Base-by-base conservation (phyloP, 2,888 invertebrate species). In the Eristalinus aeneus region DNA sequence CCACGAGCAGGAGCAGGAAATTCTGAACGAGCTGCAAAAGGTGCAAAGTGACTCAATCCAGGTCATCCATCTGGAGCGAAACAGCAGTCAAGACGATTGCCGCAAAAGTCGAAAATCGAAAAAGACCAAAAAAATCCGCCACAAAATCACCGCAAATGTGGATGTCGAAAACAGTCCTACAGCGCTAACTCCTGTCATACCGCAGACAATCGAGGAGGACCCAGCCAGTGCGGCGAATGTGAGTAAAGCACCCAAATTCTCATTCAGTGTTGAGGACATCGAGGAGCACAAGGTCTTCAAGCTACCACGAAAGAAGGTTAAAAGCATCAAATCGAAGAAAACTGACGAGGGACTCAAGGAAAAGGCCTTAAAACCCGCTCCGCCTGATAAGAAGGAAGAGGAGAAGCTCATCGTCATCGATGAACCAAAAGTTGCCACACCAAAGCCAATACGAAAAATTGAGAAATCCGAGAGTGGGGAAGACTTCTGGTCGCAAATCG, bases 1-100 rank as follows among this genome's bases (percentile, higher is more conserved):
- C 16, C 95, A 95, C 90, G 95, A 95, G 53, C 91, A 92, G 77
- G 92, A 92, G 81, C 90, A 91, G 27, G 91, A 92, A 80, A 87
- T 92, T 23, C 86, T 92, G 0, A 91, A 92, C 76, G 91, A 92
- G 81, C 60, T 92, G 31, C 92, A 92, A 75, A 91, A 92, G 39
- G 91, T 92, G 0, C 90, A 88, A 2, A 91, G 92, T 1, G 91
- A 91, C n/a, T 91, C 90, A 36, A 90, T 92, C 63, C 91, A 92
- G 76, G 79, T 91, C 75, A 92, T 92, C n/a, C 91, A 92, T 16
- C 80, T 92, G 73, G 92, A 92, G 69, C 89, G 92, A 0, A 89
- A 90, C 20, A 89, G 88, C 61, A 92, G 91, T 65, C 91, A 90
- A 27, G 91, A 91, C 2, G 91, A 91, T 86, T 82, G 84, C 22